phyloP scores from a whole-genome alignment of 2,888 invertebrate species.

The Parnassius glacialis region DNA sequence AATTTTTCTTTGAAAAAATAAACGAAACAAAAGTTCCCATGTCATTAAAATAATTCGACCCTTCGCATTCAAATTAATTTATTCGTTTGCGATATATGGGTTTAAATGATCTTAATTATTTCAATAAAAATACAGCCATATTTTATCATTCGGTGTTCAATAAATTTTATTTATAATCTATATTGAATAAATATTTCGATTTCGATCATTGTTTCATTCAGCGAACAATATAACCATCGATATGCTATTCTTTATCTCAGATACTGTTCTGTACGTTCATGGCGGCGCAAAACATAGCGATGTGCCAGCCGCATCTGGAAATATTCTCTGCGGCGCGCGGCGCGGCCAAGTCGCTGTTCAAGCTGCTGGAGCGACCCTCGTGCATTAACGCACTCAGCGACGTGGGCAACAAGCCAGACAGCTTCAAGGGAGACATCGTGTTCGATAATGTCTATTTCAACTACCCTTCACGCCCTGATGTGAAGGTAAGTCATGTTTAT shows the following conservation, averaged over 20 bases:
- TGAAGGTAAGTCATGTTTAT: constrained; percentile 69
- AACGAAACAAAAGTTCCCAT: no score
- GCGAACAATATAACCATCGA: no score
- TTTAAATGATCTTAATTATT: no score
- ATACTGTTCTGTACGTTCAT: constrained; percentile 87
- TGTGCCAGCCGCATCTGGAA: constrained; percentile 87
- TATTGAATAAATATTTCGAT: no score
- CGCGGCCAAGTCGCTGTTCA: constrained; percentile 86
- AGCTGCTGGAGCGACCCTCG: constrained; percentile 83
- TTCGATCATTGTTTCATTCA: no score
- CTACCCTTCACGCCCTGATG: constrained; percentile 89
- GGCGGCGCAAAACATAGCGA: constrained; percentile 88
- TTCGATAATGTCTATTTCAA: constrained; percentile 87
- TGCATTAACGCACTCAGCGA: constrained; percentile 51
- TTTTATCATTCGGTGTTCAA: no score
- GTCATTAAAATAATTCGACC: no score
- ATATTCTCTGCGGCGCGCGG: constrained; percentile 86
- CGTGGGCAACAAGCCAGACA: constrained; percentile 73
- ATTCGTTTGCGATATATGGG: no score
- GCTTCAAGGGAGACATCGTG: constrained; percentile 83
- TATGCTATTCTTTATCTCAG: constrained; percentile 47
- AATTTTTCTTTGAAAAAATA: no score
- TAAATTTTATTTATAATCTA: no score
- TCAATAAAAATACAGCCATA: no score
- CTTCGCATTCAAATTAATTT: no score